These are phyloP conservation scores for Latrodectus geometricus DNA, from an alignment of 1,140 invertebrate genomes.

Conservation along the genomic window DNA sequence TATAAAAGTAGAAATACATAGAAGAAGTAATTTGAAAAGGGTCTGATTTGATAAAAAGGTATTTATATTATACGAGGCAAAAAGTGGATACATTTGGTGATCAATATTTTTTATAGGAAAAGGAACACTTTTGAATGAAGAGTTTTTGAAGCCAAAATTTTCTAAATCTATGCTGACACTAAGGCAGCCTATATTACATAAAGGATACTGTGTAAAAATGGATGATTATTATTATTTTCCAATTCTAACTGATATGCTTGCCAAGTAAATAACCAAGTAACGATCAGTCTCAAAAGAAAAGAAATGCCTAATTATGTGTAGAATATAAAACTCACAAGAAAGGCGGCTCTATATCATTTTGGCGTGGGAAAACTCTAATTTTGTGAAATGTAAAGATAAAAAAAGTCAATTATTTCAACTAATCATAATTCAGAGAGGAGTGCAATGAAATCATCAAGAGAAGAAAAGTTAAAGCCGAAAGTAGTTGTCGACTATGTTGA, in stretches of 20 bases:
- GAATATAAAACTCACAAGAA: conserved; percentile 42
- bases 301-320: conserved; percentile 63
- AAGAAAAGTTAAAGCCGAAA: conserved; percentile 9
- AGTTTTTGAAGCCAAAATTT: conserved; percentile 7
- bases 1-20: conserved; percentile 16
- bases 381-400: conserved; percentile 42
- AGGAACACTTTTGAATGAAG: conserved; percentile 8
- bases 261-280: conserved; percentile 10
- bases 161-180: conserved; percentile 1
- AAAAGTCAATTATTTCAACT: conserved; percentile 39
- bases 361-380: conserved; percentile 24
- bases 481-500: conserved; percentile 37
- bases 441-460: conserved; percentile 1
- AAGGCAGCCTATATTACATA: background rate
- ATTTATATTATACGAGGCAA: background rate
- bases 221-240: conserved; percentile 22
- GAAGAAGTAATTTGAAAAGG: conserved; percentile 9
- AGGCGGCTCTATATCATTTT: conserved; percentile 16
- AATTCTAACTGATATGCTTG: conserved; percentile 1
- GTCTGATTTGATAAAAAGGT: background rate
- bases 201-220: background rate
- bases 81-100: conserved; percentile 1
- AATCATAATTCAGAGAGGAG: conserved; percentile 32
- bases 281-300: background rate
- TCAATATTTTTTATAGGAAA: conserved; percentile 22